phyloP scores from a whole-genome alignment of 2,113 vertebrate genomes.

The Heteronetta atricapilla region DNA sequence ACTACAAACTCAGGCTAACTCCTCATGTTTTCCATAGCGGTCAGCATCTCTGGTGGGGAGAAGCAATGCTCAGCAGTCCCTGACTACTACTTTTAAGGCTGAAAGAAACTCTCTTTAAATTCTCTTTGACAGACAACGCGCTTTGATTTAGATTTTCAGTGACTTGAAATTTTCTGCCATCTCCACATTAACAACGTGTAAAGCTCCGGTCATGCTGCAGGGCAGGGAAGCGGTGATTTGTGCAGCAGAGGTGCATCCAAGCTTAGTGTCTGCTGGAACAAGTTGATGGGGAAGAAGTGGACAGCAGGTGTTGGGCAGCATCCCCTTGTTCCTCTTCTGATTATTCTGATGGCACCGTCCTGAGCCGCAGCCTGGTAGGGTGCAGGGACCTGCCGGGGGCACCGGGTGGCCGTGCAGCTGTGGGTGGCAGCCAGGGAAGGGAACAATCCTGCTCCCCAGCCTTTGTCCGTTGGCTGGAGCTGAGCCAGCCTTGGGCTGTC shows the following conservation, averaged over 20 bases:
- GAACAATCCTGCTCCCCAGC: background rate
- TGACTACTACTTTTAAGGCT: background rate
- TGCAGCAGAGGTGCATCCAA: background rate
- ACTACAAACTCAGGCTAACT: background rate
- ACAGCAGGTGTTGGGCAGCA: background rate
- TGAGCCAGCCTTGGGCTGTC: background rate
- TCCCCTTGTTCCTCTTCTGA: background rate
- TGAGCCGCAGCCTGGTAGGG: background rate
- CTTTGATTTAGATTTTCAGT: slow-evolving; percentile 35
- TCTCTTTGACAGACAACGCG: background rate
- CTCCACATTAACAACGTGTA: background rate
- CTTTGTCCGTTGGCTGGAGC: background rate
- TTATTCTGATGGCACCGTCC: background rate
- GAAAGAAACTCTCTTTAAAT: background rate
- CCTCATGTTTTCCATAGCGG: background rate
- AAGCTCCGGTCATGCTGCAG: background rate
- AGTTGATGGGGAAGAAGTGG: background rate
- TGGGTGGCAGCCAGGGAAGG: background rate
- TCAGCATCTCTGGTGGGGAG: background rate
- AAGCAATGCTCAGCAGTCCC: background rate
- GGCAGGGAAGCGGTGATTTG: background rate
- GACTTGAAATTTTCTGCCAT: slow-evolving; percentile 27
- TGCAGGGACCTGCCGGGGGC: rapidly evolving
- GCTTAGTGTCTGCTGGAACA: background rate
- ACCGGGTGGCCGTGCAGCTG: background rate